Conservation (phyloP, 2,113 vertebrate species). For the Tenebrosternarchus preto region DNA sequence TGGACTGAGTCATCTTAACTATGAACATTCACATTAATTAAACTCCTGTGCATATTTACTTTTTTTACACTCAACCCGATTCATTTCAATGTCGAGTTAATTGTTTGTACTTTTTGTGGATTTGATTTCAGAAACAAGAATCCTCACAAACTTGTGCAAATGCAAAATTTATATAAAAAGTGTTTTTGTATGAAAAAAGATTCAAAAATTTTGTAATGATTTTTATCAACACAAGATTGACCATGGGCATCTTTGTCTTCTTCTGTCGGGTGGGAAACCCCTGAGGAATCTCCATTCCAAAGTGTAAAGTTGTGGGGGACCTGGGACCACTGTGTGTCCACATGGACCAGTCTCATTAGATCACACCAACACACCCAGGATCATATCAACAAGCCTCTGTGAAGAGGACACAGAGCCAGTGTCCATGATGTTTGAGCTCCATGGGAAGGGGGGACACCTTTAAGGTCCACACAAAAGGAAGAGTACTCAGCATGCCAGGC, state of each 20-base stretch:
- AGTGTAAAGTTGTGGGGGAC: background rate
- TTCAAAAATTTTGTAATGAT: conserved; percentile 95
- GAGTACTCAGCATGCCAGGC: conserved; percentile 83
- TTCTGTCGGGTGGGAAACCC: conserved; percentile 28
- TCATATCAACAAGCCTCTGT: conserved; percentile 42
- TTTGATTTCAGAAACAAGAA: conserved; percentile 77
- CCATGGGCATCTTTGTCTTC: conserved; percentile 65
- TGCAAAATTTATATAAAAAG: conserved; percentile 97
- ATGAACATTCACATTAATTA: conserved; percentile 54
- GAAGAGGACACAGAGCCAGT: conserved; percentile 32
- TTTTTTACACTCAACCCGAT: conserved; percentile 35
- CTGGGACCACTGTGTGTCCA: conserved; percentile 32
- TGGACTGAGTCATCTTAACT: conserved; percentile 75
- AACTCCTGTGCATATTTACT: conserved; percentile 44
- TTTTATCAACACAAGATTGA: conserved; percentile 93
- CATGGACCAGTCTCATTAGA: conserved; percentile 41
- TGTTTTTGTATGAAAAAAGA: conserved; percentile 88
- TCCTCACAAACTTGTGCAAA: conserved; percentile 95
- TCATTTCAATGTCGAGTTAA: conserved; percentile 55
- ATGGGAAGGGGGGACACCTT: conserved; percentile 41
- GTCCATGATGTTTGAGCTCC: conserved; percentile 33
- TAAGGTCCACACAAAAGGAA: conserved; percentile 71
- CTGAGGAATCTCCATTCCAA: conserved; percentile 17
- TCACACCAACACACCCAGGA: conserved; percentile 36
- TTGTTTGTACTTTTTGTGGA: conserved; percentile 75